Percentiles rank a stretch among this genome's conserved stretches.
These are phyloP conservation scores for Arremon brunneinucha DNA, from an alignment of 2,797 vertebrate species.

Conservation along the genomic window DNA sequence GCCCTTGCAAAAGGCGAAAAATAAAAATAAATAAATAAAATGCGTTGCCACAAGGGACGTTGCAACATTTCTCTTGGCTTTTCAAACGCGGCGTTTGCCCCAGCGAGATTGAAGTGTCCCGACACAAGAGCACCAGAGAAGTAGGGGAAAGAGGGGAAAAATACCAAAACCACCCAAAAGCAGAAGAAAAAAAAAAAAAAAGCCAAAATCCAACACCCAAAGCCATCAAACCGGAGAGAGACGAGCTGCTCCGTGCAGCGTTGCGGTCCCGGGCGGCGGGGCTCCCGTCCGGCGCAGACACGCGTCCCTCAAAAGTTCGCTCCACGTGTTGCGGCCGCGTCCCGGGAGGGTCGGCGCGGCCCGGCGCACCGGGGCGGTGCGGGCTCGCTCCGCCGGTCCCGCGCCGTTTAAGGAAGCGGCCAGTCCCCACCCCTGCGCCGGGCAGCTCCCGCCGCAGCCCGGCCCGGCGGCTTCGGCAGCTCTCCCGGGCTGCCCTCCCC, in stretches of 20 bases:
- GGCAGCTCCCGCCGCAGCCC: constrained; percentile 33
- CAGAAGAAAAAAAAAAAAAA: not conserved
- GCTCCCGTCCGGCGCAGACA: not conserved
- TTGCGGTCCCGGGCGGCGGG: not conserved
- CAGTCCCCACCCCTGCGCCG: constrained; percentile 61
- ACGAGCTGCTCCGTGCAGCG: not conserved
- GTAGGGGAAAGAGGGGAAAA: not conserved
- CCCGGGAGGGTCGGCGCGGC: not conserved
- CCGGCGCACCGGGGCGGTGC: not conserved
- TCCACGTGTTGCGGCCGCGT: constrained; percentile 53
- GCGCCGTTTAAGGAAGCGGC: constrained; percentile 63
- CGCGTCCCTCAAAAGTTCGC: constrained; percentile 58
- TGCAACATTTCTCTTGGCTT: constrained; percentile 6
- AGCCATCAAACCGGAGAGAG: constrained; percentile 20
- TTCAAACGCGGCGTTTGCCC: not conserved
- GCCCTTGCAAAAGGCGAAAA: not conserved
- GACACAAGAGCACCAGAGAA: not conserved
- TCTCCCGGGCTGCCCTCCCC: not conserved
- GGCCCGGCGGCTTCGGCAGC: not conserved
- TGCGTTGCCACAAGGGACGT: not conserved
- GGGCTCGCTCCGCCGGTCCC: not conserved
- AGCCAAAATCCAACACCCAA: not conserved
- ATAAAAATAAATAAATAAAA: not conserved
- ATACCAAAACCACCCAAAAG: not conserved
- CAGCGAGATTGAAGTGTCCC: not conserved